Conservation (phyloP, 2,113 vertebrate genomes). For the Gallinago jamesoni region DNA sequence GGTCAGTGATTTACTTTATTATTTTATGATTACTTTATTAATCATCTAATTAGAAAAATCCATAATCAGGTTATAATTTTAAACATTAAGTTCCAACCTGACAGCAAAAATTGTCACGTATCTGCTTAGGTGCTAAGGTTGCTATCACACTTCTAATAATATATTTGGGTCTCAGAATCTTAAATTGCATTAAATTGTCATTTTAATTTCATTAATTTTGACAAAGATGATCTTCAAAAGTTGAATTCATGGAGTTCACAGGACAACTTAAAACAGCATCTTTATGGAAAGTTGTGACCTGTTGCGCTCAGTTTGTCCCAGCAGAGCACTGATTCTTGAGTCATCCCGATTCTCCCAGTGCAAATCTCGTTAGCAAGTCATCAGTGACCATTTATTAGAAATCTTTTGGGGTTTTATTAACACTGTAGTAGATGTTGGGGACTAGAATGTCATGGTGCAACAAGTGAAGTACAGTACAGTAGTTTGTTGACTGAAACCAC, state of each 20-base stretch:
- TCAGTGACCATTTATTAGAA: neutral
- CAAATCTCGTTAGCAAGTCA: neutral
- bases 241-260: neutral
- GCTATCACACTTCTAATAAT: neutral
- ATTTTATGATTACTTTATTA: neutral
- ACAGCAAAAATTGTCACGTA: neutral
- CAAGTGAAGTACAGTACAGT: neutral
- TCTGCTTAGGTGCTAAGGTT: neutral
- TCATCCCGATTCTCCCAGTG: neutral
- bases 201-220: neutral
- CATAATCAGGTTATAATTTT: neutral
- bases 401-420: neutral
- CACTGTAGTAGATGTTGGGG: neutral
- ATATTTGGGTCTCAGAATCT: neutral
- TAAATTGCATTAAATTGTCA: neutral
- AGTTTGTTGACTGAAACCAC: neutral
- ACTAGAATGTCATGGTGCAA: neutral
- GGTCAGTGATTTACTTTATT: neutral
- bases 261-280: neutral
- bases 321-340: neutral
- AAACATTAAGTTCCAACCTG: neutral
- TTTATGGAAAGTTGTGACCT: neutral
- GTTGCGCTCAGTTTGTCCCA: neutral
- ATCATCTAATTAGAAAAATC: neutral
- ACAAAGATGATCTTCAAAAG: neutral